A percentile compares a stretch with the other conserved stretches of the same genome.
Conservation (phyloP, 2,113 vertebrate genomes). For the Ammospiza caudacuta region DNA sequence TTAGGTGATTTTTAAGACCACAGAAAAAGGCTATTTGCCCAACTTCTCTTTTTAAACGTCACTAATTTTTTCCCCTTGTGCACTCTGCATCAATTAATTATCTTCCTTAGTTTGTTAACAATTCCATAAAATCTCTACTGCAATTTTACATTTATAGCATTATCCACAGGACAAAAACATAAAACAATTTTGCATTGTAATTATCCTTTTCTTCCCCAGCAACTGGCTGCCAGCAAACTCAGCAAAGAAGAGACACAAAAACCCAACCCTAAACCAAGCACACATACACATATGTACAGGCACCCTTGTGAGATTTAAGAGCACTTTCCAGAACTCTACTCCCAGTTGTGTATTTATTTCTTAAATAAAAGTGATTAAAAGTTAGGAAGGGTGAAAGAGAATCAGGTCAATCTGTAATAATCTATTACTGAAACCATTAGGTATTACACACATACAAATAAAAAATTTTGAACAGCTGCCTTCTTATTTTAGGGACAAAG, state of each 20-base stretch:
- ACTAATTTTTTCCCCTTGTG: neutral
- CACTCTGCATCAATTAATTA: neutral
- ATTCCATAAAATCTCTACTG: neutral
- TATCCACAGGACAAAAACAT: slow-evolving; percentile 11
- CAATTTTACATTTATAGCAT: neutral
- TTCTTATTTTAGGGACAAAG: neutral
- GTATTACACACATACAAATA: neutral
- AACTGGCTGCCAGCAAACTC: slow-evolving; percentile 4
- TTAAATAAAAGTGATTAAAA: neutral
- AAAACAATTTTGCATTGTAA: neutral
- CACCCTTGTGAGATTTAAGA: neutral
- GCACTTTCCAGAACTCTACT: neutral
- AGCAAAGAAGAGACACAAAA: neutral
- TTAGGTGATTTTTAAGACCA: slow-evolving; percentile 14
- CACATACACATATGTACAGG: neutral
- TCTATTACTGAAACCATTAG: neutral
- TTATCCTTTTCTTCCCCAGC: neutral
- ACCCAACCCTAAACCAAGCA: neutral
- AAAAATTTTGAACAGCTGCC: neutral
- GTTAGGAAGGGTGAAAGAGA: neutral
- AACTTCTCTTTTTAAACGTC: neutral
- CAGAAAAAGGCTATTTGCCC: neutral
- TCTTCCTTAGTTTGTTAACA: neutral
- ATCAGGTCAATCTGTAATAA: neutral
- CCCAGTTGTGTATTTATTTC: neutral